phyloP scores from a whole-genome alignment of 2,888 invertebrate genomes.

The Scaptomyza caliginosa region DNA sequence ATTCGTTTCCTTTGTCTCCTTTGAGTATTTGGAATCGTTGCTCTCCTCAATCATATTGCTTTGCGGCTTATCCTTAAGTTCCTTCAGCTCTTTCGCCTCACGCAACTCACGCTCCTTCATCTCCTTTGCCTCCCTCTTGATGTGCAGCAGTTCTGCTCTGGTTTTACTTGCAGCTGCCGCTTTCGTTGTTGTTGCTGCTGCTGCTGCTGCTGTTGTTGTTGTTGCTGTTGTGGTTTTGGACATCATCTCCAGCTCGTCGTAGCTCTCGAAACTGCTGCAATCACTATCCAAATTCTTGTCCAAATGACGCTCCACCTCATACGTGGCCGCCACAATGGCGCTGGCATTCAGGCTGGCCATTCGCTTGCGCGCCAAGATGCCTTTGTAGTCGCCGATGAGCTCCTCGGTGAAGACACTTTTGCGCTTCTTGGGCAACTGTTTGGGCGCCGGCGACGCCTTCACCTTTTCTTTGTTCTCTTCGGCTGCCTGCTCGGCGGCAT shows the following conservation, averaged over 20 bases:
- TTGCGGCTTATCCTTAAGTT: slow-evolving; percentile 50
- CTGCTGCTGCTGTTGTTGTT: not conserved
- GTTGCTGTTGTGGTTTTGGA: slow-evolving; percentile 11
- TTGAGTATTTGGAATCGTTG: slow-evolving; percentile 81
- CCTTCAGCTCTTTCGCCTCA: slow-evolving; percentile 22
- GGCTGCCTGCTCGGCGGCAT: slow-evolving; percentile 13
- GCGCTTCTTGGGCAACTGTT: slow-evolving; percentile 83
- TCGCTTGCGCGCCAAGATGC: slow-evolving; percentile 94
- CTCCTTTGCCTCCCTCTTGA: slow-evolving; percentile 38
- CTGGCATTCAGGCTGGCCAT: slow-evolving; percentile 96
- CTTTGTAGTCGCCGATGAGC: slow-evolving; percentile 88
- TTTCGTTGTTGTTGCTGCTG: slow-evolving; percentile 7
- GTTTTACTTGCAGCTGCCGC: not conserved
- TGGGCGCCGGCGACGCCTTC: slow-evolving; percentile 82
- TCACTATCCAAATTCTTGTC: slow-evolving; percentile 82
- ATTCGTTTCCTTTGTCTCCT: slow-evolving; percentile 82
- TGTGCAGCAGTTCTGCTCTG: slow-evolving; percentile 15
- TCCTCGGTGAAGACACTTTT: slow-evolving; percentile 85
- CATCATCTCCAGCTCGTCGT: slow-evolving; percentile 73
- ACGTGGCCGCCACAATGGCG: slow-evolving; percentile 95
- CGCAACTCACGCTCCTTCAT: not conserved
- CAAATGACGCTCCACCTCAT: slow-evolving; percentile 87
- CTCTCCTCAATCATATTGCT: slow-evolving; percentile 79
- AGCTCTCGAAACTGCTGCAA: slow-evolving; percentile 83
- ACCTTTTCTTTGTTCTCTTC: slow-evolving; percentile 48